Evolutionary conservation across 2,888 invertebrate species (phyloP).

Genomic region (Trichacis sp.): DNA sequence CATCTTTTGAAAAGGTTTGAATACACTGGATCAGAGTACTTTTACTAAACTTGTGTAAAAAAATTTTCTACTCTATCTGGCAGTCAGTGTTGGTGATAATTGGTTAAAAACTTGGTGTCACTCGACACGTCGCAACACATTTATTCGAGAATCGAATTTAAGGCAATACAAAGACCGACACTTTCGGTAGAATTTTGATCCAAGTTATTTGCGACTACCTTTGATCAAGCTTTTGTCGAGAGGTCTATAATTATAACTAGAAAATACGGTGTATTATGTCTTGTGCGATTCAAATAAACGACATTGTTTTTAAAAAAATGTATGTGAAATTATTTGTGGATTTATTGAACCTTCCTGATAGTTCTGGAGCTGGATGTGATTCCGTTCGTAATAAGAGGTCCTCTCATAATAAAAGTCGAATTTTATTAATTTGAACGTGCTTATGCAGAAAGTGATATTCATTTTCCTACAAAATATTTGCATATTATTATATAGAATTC

Average conservation of each 20-base stretch:
- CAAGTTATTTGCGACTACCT: slow-evolving; percentile 48
- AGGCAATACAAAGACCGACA: slow-evolving; percentile 64
- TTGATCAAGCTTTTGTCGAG: slow-evolving; percentile 52
- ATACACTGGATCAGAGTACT: too few relatives aligned
- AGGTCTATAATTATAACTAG: slow-evolving; percentile 65
- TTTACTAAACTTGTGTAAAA: slow-evolving; percentile 1
- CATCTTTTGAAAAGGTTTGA: neutral
- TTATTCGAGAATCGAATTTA: slow-evolving; percentile 64
- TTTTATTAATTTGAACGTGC: too few relatives aligned
- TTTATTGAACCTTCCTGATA: neutral
- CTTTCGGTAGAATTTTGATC: slow-evolving; percentile 51
- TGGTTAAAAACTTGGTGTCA: slow-evolving; percentile 41
- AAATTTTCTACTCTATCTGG: slow-evolving; percentile 16
- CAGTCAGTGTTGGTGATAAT: slow-evolving; percentile 23
- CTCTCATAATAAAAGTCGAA: too few relatives aligned
- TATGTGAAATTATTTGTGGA: neutral
- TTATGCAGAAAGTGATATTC: too few relatives aligned
- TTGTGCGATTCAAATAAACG: slow-evolving; percentile 70
- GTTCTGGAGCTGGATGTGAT: too few relatives aligned
- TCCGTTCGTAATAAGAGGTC: too few relatives aligned
- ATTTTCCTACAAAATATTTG: too few relatives aligned
- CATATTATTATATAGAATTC: too few relatives aligned
- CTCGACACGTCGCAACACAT: slow-evolving; percentile 47
- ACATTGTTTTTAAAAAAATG: slow-evolving; percentile 69
- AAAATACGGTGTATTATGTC: slow-evolving; percentile 68